Percentiles rank a stretch among this genome's conserved stretches.
These are phyloP conservation scores for Ectemnius cavifrons DNA, from an alignment of 2,888 invertebrate genomes.

Conservation along the genomic window DNA sequence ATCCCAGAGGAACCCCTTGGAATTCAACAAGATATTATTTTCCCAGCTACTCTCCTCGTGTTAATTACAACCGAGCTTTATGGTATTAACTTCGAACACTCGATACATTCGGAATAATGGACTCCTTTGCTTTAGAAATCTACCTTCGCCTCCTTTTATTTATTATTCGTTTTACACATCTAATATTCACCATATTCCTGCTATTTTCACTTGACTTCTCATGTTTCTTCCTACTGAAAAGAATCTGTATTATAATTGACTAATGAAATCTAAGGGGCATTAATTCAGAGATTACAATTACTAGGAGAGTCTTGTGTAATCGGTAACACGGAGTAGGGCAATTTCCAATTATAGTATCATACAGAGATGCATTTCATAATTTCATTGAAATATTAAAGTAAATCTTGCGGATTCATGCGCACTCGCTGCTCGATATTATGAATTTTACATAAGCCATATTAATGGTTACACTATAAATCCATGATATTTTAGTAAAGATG, in stretches of 20 bases:
- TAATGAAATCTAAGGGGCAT: no score
- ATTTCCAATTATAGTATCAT: neutral
- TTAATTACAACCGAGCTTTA: constrained; percentile 60
- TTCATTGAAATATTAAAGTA: neutral
- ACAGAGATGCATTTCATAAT: neutral
- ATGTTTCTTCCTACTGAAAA: no score
- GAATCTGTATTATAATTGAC: no score
- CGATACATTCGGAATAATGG: constrained; percentile 24
- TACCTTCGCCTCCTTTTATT: neutral
- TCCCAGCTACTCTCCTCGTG: constrained; percentile 49
- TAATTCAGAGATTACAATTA: no score
- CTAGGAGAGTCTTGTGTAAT: no score
- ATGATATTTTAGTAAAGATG: neutral
- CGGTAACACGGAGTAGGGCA: neutral
- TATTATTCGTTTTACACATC: no score
- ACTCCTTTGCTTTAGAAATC: neutral
- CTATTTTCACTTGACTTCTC: no score
- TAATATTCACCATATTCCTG: no score
- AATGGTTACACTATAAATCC: neutral
- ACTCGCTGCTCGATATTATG: neutral
- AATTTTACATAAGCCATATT: constrained; percentile 3
- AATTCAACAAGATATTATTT: constrained; percentile 63
- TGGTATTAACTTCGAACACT: constrained; percentile 53
- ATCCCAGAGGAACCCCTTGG: constrained; percentile 56
- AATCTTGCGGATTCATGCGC: neutral